Percentiles rank a stretch among this genome's conserved stretches.
Conservation (phyloP, 23 tunicate species). For the Corella eumyota region DNA sequence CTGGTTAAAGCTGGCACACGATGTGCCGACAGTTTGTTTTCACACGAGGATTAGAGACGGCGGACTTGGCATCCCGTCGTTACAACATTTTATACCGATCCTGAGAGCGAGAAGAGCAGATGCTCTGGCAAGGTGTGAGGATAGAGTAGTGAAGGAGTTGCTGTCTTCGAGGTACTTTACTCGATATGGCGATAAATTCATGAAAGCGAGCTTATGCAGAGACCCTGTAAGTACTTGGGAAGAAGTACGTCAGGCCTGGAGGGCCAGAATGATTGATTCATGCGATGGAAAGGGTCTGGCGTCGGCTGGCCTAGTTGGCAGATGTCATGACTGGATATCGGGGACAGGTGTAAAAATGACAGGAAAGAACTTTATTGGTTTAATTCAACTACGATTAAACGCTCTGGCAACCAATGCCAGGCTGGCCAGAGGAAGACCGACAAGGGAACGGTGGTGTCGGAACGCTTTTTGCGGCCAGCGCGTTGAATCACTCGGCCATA, state of each 20-base stretch:
- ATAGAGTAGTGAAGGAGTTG: neutral
- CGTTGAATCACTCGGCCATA: neutral
- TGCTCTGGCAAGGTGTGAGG: neutral
- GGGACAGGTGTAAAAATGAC: neutral
- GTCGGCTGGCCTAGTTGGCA: no score
- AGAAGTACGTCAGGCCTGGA: neutral
- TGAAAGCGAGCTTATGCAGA: no score
- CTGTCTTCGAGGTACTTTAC: no score
- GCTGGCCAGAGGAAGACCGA: neutral
- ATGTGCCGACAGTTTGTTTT: neutral
- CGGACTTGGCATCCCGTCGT: neutral
- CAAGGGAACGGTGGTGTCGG: neutral
- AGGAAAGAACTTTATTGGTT: no score
- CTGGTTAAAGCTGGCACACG: neutral
- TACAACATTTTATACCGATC: neutral
- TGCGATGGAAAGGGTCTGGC: neutral
- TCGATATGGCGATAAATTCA: no score
- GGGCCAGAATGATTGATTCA: neutral
- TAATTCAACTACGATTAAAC: neutral
- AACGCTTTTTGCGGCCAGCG: no score
- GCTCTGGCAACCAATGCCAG: neutral
- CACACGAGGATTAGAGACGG: neutral
- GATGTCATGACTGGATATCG: no score
- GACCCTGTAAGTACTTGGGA: neutral
- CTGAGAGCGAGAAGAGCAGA: neutral